These are phyloP conservation scores for Psix sp. DNA, from an alignment of 1,140 invertebrate species.

Conservation along the genomic window DNA sequence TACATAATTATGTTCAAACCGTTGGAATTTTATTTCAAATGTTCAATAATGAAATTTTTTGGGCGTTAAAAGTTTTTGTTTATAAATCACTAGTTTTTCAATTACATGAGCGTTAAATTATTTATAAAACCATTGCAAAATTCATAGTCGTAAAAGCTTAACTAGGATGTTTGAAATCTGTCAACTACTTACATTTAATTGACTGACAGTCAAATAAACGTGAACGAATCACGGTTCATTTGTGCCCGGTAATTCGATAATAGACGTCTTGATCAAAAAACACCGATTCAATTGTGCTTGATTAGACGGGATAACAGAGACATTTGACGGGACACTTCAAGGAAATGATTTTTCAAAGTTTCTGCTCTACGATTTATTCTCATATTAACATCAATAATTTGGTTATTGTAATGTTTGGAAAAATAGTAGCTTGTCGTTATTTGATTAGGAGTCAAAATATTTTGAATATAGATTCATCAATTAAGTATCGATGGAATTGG, in stretches of 20 bases:
- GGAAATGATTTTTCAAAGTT: slow-evolving; percentile 14
- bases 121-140: too few species aligned
- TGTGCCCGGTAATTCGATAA: slow-evolving; percentile 47
- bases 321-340: slow-evolving; percentile 13
- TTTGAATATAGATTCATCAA: slow-evolving; percentile 32
- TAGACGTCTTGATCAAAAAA: slow-evolving; percentile 51
- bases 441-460: slow-evolving; percentile 23
- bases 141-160: background rate
- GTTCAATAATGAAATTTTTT: too few species aligned
- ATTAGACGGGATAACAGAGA: slow-evolving; percentile 21
- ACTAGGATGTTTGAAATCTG: background rate
- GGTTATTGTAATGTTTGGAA: background rate
- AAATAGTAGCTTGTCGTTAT: background rate
- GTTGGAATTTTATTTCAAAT: too few species aligned
- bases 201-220: slow-evolving; percentile 28
- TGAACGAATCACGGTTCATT: slow-evolving; percentile 24
- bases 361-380: background rate
- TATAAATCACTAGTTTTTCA: too few species aligned
- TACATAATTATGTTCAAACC: too few species aligned
- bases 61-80: too few species aligned
- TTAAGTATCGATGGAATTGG: background rate
- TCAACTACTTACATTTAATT: slow-evolving; percentile 12
- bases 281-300: slow-evolving; percentile 28
- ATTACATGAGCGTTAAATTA: too few species aligned
- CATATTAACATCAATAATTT: background rate